phyloP scores from a whole-genome alignment of 2,797 vertebrate species.

The Coracias cyanogaster region DNA sequence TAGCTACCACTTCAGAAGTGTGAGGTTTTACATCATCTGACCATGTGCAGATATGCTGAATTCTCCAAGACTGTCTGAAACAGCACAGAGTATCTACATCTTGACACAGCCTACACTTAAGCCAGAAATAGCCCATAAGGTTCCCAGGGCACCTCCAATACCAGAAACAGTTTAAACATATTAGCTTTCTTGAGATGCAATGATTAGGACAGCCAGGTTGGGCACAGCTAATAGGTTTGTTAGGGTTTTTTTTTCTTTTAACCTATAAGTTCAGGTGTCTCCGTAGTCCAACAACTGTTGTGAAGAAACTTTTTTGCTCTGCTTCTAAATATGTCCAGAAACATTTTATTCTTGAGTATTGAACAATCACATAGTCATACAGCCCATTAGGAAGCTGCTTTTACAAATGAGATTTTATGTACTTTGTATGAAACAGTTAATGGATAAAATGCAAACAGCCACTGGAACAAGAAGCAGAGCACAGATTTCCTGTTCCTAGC shows the following conservation, averaged over 20 bases:
- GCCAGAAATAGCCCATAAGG: neutral
- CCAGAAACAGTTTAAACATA: neutral
- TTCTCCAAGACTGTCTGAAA: neutral
- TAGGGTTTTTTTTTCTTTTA: neutral
- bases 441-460: neutral
- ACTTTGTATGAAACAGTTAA: neutral
- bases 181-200: neutral
- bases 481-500: neutral
- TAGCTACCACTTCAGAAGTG: neutral
- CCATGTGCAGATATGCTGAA: fast-evolving
- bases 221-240: neutral
- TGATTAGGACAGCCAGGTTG: neutral
- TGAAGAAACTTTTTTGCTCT: neutral
- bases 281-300: too few relatives aligned
- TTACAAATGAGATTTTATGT: neutral
- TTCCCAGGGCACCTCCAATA: neutral
- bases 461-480: neutral
- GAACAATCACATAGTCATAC: neutral
- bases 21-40: neutral
- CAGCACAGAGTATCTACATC: neutral
- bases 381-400: neutral
- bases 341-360: neutral
- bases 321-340: neutral
- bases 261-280: neutral
- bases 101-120: neutral